phyloP scores from a whole-genome alignment of 2,113 vertebrate genomes.

The Nibea albiflora region DNA sequence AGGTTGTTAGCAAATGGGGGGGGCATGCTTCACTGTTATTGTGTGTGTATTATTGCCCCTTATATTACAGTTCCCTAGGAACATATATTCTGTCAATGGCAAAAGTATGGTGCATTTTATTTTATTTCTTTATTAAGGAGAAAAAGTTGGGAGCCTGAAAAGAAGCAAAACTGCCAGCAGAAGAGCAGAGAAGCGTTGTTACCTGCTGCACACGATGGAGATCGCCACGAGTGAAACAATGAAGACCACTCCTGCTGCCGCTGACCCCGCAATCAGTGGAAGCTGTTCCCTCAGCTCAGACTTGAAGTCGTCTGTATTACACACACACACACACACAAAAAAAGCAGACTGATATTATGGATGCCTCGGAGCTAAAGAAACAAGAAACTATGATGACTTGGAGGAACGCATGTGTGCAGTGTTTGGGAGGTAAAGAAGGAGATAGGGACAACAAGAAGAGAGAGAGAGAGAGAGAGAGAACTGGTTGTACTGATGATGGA shows the following conservation, averaged over 20 bases:
- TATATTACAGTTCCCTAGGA: not conserved
- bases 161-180: not conserved
- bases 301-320: slow-evolving; percentile 93
- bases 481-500: slow-evolving; percentile 48
- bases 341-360: slow-evolving; percentile 1
- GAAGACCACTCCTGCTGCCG: slow-evolving; percentile 95
- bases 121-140: not conserved
- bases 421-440: not conserved
- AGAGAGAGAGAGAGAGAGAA: slow-evolving; percentile 9
- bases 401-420: not conserved
- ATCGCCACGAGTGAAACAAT: slow-evolving; percentile 97
- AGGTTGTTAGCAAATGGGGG: not conserved
- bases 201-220: slow-evolving; percentile 99
- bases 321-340: slow-evolving; percentile 33
- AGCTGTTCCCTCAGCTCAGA: slow-evolving; percentile 97
- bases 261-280: slow-evolving; percentile 95
- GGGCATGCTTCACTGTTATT: not conserved
- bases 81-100: not conserved
- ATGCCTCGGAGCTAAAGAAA: slow-evolving; percentile 6
- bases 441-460: slow-evolving; percentile 7
- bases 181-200: slow-evolving; percentile 20
- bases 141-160: not conserved
- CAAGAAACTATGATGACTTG: slow-evolving; percentile 16
- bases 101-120: not conserved
- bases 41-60: no score